Conservation (phyloP, 2,888 invertebrate species). For the Polyploca ridens region DNA sequence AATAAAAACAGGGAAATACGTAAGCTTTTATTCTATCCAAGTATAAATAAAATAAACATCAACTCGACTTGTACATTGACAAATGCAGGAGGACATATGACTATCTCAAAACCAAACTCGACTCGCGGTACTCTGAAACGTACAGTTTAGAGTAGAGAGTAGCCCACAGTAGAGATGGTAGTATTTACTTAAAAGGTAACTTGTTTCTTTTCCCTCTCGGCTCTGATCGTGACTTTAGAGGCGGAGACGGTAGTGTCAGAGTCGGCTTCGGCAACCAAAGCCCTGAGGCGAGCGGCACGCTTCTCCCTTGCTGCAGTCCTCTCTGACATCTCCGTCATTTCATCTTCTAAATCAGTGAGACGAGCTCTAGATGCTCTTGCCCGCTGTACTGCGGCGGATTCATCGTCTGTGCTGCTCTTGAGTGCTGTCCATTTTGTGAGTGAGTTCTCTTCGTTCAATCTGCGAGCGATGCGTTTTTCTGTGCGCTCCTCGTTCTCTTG, state of each 20-base stretch:
- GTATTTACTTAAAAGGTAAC: conserved; percentile 73
- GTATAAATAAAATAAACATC: conserved; percentile 76
- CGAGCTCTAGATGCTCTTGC: conserved; percentile 88
- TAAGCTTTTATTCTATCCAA: conserved; percentile 72
- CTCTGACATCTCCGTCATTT: conserved; percentile 89
- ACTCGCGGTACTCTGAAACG: conserved; percentile 47
- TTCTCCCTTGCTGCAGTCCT: conserved; percentile 88
- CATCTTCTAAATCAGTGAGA: conserved; percentile 89
- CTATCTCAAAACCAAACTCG: conserved; percentile 51
- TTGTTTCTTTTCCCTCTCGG: conserved; percentile 79
- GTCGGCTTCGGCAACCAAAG: conserved; percentile 87
- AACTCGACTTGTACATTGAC: conserved; percentile 62
- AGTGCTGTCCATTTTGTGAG: conserved; percentile 88
- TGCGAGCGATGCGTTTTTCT: conserved; percentile 74
- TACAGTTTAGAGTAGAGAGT: conserved; percentile 48
- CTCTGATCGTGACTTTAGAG: conserved; percentile 68
- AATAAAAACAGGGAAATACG: conserved; percentile 71
- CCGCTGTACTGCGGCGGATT: conserved; percentile 85
- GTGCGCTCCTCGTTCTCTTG: conserved; percentile 79
- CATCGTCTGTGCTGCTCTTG: conserved; percentile 64
- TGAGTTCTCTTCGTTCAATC: conserved; percentile 68
- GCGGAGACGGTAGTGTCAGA: conserved; percentile 63
- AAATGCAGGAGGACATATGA: conserved; percentile 62
- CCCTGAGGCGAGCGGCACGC: conserved; percentile 88
- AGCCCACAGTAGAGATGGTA: conserved; percentile 26